Percentiles rank a stretch among this genome's conserved stretches.
These are phyloP conservation scores for Leptoteleia sp. DNA, from an alignment of 1,140 invertebrate genomes.

Conservation along the genomic window DNA sequence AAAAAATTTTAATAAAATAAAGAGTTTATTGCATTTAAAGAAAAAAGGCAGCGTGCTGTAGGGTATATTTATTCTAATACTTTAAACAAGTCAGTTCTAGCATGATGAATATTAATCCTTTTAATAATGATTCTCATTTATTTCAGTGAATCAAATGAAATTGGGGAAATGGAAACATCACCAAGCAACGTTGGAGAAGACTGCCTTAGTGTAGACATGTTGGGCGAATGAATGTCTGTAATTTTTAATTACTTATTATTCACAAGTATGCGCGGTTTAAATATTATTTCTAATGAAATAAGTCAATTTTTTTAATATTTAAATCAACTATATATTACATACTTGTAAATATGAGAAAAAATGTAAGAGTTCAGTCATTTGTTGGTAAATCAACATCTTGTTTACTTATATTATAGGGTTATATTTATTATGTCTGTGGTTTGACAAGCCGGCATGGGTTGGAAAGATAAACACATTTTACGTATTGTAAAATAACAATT, in stretches of 20 bases:
- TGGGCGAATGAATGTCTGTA: conserved; percentile 75
- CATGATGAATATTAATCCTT: too few species aligned
- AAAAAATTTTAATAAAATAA: too few species aligned
- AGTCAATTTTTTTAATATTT: too few species aligned
- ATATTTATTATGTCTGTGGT: conserved; percentile 53
- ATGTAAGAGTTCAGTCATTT: conserved; percentile 21
- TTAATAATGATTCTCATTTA: too few species aligned
- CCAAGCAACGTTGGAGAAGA: conserved; percentile 87
- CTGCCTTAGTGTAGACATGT: conserved; percentile 85
- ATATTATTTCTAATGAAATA: conserved; percentile 43
- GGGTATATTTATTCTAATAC: too few species aligned
- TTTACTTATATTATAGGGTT: conserved; percentile 22
- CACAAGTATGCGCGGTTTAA: conserved; percentile 37
- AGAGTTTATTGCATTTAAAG: too few species aligned
- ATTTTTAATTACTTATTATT: conserved; percentile 60
- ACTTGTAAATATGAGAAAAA: conserved; percentile 57
- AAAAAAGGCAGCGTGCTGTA: too few species aligned
- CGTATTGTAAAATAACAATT: conserved; percentile 60
- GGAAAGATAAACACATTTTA: conserved; percentile 37
- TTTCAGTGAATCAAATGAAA: conserved; percentile 90
- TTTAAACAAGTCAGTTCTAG: too few species aligned
- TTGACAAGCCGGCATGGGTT: conserved; percentile 12
- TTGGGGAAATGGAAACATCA: conserved; percentile 88
- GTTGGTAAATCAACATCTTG: conserved; percentile 13
- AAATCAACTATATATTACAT: conserved; percentile 20